phyloP scores from a whole-genome alignment of 2,113 vertebrate species.

The Bos taurus region DNA sequence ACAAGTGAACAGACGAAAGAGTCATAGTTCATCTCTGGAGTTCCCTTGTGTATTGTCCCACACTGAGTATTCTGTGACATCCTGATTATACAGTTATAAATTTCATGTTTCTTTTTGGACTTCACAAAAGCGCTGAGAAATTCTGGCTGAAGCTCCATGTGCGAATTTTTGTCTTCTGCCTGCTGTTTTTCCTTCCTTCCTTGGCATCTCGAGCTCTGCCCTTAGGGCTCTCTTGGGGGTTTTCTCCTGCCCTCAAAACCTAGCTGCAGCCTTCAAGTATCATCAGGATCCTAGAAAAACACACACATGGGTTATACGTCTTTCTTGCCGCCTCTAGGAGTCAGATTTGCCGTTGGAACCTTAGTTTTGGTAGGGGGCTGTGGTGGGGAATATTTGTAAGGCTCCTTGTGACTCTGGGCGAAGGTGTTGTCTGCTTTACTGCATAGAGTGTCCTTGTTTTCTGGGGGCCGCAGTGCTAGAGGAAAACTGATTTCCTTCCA shows the following conservation, averaged over 20 bases:
- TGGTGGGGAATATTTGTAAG: background rate
- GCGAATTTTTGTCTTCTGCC: no score
- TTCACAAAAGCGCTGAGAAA: background rate
- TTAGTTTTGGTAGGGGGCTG: background rate
- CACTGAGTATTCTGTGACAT: background rate
- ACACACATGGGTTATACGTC: fast-evolving
- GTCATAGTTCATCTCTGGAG: background rate
- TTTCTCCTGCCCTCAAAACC: background rate
- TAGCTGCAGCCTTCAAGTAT: background rate
- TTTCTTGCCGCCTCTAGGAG: background rate
- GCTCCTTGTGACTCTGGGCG: background rate
- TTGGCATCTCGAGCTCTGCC: background rate
- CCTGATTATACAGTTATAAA: background rate
- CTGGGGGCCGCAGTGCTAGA: background rate
- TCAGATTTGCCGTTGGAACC: background rate
- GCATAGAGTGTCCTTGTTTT: background rate
- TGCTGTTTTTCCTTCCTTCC: background rate
- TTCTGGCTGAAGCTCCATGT: background rate
- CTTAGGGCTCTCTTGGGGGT: background rate
- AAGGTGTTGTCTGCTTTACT: background rate
- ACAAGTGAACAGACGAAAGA: background rate
- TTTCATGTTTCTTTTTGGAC: background rate
- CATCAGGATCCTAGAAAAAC: background rate
- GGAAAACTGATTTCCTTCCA: background rate
- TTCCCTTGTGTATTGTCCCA: background rate